phyloP scores from a whole-genome alignment of 1,140 invertebrate genomes.

The Ceratitis capitata region DNA sequence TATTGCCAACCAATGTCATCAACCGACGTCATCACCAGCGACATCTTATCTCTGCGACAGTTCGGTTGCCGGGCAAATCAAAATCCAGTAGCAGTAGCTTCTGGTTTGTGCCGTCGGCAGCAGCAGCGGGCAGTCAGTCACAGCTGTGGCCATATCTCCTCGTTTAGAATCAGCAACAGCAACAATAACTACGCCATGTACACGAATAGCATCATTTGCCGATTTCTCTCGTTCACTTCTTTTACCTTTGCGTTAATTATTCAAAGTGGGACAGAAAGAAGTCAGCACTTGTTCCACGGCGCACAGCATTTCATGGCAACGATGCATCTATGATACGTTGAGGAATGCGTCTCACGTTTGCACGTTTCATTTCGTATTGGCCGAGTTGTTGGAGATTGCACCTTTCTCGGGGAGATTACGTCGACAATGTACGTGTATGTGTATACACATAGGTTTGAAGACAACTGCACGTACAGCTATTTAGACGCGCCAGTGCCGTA shows the following conservation, averaged over 20 bases:
- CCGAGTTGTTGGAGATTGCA: neutral
- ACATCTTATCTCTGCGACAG: neutral
- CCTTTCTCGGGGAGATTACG: neutral
- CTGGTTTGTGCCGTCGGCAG: neutral
- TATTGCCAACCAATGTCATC: no score
- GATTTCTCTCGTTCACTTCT: neutral
- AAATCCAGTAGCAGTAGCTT: neutral
- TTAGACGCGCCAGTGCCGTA: neutral
- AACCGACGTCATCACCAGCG: neutral
- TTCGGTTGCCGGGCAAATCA: neutral
- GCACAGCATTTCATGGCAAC: neutral
- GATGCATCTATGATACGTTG: neutral
- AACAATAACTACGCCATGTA: neutral
- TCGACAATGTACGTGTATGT: neutral
- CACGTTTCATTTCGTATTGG: neutral
- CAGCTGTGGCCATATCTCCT: neutral
- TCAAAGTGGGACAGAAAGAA: conserved; percentile 20
- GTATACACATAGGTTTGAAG: neutral
- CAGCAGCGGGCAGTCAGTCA: neutral
- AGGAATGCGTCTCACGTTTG: neutral
- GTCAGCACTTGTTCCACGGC: neutral
- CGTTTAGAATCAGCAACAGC: neutral
- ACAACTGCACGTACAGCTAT: neutral
- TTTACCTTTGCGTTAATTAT: neutral
- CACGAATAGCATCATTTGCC: neutral